phyloP scores from a whole-genome alignment of 2,113 vertebrate genomes.

The Sorex araneus region DNA sequence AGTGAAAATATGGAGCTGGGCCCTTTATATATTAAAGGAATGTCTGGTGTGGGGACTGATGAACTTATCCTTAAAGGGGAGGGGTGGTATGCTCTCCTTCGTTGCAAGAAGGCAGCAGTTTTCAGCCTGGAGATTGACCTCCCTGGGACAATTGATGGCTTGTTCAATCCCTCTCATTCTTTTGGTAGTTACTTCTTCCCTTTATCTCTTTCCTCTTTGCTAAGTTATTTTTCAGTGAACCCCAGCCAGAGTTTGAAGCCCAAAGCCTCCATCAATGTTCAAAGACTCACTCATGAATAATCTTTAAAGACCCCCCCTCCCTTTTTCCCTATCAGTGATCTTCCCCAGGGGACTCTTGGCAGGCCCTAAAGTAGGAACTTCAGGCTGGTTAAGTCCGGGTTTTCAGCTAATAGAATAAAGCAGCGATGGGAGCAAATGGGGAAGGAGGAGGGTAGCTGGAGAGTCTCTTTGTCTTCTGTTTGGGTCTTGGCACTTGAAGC shows the following conservation, averaged over 20 bases:
- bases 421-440: conserved; percentile 82
- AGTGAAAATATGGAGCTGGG: no score
- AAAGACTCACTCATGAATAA: conserved; percentile 78
- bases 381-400: conserved; percentile 82
- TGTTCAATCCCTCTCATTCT: not conserved
- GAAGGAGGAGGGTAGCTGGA: conserved; percentile 74
- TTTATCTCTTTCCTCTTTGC: not conserved
- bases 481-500: conserved; percentile 66
- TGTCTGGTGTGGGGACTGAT: no score
- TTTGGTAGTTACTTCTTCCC: not conserved
- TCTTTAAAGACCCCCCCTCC: conserved; percentile 81
- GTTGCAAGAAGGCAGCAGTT: no score
- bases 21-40: no score
- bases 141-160: no score
- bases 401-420: conserved; percentile 87
- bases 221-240: conserved; percentile 66
- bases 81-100: no score
- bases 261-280: conserved; percentile 69
- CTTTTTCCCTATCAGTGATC: conserved; percentile 76
- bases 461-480: conserved; percentile 78
- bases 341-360: conserved; percentile 76
- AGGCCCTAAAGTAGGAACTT: conserved; percentile 86
- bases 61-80: no score
- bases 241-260: conserved; percentile 50
- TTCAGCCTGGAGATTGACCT: no score